These are phyloP conservation scores for Hyperopisus bebe DNA, from an alignment of 2,113 vertebrate genomes.

Conservation along the genomic window DNA sequence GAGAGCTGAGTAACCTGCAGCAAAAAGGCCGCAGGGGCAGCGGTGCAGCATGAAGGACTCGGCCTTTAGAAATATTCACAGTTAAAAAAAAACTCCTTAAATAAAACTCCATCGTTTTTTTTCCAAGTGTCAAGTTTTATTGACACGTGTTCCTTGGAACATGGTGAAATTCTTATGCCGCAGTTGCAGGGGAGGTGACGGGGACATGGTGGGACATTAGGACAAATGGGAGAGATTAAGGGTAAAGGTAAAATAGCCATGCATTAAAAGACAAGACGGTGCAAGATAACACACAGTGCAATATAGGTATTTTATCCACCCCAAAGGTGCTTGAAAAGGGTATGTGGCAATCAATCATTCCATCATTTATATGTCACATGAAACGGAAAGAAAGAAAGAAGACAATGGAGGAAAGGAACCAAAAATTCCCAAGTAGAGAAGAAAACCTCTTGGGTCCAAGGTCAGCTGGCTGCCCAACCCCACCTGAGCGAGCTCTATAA, in stretches of 20 bases:
- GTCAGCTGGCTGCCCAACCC: not conserved
- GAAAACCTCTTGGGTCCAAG: not conserved
- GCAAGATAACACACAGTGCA: not conserved
- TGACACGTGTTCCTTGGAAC: not conserved
- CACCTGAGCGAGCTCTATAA: not conserved
- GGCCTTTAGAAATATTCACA: not conserved
- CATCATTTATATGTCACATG: not conserved
- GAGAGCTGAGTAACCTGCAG: not conserved
- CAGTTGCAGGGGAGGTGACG: not conserved
- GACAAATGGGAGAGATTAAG: not conserved
- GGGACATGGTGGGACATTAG: not conserved
- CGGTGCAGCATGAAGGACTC: not conserved
- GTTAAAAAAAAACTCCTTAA: not conserved
- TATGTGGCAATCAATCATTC: not conserved
- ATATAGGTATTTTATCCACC: not conserved
- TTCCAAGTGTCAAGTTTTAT: not conserved
- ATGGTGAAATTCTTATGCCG: not conserved
- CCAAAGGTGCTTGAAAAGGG: not conserved
- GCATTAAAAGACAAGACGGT: not conserved
- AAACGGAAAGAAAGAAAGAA: not conserved
- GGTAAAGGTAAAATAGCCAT: not conserved
- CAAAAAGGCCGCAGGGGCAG: not conserved
- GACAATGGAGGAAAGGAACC: not conserved
- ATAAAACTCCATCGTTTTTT: not conserved
- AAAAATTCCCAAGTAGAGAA: not conserved